Evolutionary conservation across 2,888 invertebrate genomes (phyloP).

Genomic region (Chirona hameri): DNA sequence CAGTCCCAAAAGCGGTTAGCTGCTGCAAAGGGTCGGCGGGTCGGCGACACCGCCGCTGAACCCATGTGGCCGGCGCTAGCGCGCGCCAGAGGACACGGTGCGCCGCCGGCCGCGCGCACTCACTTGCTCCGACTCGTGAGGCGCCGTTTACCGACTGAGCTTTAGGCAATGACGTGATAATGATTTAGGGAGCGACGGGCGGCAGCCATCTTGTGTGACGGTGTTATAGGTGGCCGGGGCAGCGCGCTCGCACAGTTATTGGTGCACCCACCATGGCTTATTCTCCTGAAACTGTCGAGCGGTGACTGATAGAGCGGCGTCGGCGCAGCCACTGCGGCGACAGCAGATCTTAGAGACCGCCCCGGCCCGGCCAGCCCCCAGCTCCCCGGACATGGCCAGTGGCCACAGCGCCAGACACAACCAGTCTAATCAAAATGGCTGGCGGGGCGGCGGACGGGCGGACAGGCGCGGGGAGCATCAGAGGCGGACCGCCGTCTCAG

Average conservation of each 20-base stretch:
- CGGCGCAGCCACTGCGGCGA: not conserved
- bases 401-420: not conserved
- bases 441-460: not conserved
- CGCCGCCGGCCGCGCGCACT: not conserved
- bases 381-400: not conserved
- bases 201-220: not conserved
- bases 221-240: not conserved
- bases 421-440: not conserved
- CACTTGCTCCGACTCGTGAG: not conserved
- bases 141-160: not conserved
- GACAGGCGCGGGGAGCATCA: not conserved
- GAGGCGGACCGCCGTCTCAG: not conserved
- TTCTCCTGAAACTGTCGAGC: not conserved
- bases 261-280: slow-evolving; percentile 23
- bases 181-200: not conserved
- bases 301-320: not conserved
- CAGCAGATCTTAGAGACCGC: not conserved
- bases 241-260: not conserved
- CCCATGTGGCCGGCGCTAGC: no score
- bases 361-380: not conserved
- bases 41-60: not conserved
- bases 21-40: not conserved
- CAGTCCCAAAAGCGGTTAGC: not conserved
- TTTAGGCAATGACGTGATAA: not conserved
- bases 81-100: no score